Base-by-base conservation (phyloP, 1,140 invertebrate species). In the Bemisia tabaci region DNA sequence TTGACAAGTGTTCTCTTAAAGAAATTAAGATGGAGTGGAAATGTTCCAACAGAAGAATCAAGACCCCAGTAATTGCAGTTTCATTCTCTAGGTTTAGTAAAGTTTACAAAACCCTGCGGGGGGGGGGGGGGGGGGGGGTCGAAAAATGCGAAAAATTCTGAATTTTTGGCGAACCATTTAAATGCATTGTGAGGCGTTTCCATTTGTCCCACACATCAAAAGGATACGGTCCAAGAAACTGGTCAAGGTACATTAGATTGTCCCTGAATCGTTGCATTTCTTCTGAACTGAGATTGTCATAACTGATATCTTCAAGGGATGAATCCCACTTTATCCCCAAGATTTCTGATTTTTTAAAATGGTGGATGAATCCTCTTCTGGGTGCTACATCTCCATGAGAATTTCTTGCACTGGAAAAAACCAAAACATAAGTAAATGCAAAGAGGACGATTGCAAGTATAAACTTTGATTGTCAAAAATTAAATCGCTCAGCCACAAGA, bases 281-380 rank as follows among this genome's bases (percentile, higher is more conserved):
- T 71, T 84, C 77, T 71, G 87, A 22, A 65, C 65, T 70, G 72
- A 67, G 27, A 79, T 80, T 67, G 73, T 81, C 82, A 68, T 72
- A 77, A 72, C 79, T 86, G n/a, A 86, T 80, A 69, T 86, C 82
- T 79, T 93, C 91, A 12, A 77, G 75, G 26, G 84, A 75, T 67
- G 79, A 77, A 74, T 96, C 86, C 93, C 95, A 98, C 75, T 86
- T 88, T 73, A 85, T 91, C 0, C 94, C 87, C 21, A 97, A 66
- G 71, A 97, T 82, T 80, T 97, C 94, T 69, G 83, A 83, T 63
- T 83, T 81, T 70, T 87, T 80, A 74, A 98, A 98, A 73, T 84
- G 82, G 74, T 97, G 87, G 73, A 97, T 90, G 74, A 98, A 97
- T 24, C 95, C 95, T 65, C 88, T 86, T 73, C 94, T 82, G 63